Evolutionary conservation across 2,797 vertebrate species (phyloP).

Genomic region (Xerus rutilus): DNA sequence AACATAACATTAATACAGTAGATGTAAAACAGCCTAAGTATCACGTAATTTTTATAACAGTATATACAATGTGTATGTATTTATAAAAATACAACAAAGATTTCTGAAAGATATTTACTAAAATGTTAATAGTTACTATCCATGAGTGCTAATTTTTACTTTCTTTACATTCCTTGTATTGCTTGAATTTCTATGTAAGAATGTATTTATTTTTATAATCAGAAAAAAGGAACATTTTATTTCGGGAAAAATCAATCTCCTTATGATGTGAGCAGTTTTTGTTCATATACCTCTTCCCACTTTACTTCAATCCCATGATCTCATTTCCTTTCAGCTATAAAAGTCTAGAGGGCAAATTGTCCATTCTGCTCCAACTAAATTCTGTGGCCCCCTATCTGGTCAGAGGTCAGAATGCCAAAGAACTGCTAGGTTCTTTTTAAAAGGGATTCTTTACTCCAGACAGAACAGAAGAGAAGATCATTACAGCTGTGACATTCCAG

Average conservation of each 20-base stretch:
- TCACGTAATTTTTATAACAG: neutral
- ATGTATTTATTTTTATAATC: constrained; percentile 19
- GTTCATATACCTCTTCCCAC: constrained; percentile 9
- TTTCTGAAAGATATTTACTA: neutral
- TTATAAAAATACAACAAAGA: neutral
- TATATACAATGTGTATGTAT: neutral
- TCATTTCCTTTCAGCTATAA: neutral
- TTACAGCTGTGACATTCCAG: neutral
- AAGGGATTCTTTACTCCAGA: neutral
- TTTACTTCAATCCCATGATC: constrained; percentile 2
- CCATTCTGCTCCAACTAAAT: neutral
- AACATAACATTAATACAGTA: neutral
- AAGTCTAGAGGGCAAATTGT: constrained; percentile 16
- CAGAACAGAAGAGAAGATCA: neutral
- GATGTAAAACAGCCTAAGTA: constrained; percentile 23
- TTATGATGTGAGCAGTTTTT: constrained; percentile 18
- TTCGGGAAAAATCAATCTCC: neutral
- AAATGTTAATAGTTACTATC: constrained; percentile 10
- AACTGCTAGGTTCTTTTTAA: neutral
- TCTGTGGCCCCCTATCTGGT: neutral
- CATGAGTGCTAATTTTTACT: neutral
- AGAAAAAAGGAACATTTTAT: constrained; percentile 41
- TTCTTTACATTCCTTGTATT: constrained; percentile 10
- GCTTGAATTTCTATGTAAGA: neutral
- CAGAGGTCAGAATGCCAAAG: constrained; percentile 59